Conservation (phyloP, 2,797 vertebrate genomes). For the Lepus townsendii region DNA sequence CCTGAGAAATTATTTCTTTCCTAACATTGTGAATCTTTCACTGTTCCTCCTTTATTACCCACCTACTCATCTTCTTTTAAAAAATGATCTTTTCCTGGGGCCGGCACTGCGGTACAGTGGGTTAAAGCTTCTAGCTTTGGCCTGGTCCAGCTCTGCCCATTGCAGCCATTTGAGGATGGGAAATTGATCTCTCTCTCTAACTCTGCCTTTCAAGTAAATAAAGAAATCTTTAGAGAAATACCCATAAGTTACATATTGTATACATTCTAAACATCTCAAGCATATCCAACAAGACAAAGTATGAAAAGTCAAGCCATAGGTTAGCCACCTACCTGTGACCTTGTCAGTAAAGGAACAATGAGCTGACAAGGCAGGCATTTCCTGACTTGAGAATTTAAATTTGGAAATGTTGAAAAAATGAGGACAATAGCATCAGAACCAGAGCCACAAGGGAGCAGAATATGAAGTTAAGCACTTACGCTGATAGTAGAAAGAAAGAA, state of each 20-base stretch:
- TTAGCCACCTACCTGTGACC: neutral
- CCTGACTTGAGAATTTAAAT: neutral
- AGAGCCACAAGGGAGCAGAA: neutral
- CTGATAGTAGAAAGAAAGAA: neutral
- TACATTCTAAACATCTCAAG: neutral
- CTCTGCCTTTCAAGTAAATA: too few relatives aligned
- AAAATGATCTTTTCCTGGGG: neutral
- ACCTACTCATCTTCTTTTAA: neutral
- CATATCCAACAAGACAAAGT: neutral
- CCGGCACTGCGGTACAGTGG: too few relatives aligned
- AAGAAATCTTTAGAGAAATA: neutral
- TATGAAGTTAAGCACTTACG: neutral
- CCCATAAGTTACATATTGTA: neutral
- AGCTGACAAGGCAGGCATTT: neutral
- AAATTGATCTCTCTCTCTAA: too few relatives aligned
- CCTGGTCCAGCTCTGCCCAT: too few relatives aligned
- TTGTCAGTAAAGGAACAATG: neutral
- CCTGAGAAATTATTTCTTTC: neutral
- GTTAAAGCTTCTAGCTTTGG: too few relatives aligned
- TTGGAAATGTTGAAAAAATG: constrained; percentile 3
- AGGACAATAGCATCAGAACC: neutral
- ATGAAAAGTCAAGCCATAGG: neutral
- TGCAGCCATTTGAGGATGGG: too few relatives aligned
- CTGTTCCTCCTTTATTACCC: neutral
- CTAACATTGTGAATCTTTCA: neutral